phyloP scores from a whole-genome alignment of 2,888 invertebrate genomes.

The Caenorhabditis virilis region DNA sequence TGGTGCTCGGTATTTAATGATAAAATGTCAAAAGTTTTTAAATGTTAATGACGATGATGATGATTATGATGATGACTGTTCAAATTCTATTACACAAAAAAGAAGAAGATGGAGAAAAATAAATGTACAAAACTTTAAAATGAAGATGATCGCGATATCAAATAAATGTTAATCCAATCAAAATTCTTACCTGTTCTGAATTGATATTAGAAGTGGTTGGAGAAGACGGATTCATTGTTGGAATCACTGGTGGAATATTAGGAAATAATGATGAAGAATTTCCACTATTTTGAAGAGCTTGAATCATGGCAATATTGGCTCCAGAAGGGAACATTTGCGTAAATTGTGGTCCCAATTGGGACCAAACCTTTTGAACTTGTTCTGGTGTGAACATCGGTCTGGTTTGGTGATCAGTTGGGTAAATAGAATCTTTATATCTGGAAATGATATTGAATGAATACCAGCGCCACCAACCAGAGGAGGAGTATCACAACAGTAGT shows the following conservation, averaged over 20 bases:
- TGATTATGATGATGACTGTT: not conserved
- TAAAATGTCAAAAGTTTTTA: not conserved
- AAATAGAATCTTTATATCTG: too few relatives aligned
- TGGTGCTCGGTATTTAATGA: not conserved
- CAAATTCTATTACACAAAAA: not conserved
- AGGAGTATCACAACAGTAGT: not conserved
- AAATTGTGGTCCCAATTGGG: constrained; percentile 38
- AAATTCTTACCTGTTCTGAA: constrained; percentile 43
- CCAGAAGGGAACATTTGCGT: not conserved
- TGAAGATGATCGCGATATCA: not conserved
- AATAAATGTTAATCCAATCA: not conserved
- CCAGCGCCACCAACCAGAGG: too few relatives aligned
- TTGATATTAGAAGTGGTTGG: constrained; percentile 48
- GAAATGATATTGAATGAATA: too few relatives aligned
- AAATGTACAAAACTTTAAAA: not conserved
- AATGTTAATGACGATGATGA: not conserved
- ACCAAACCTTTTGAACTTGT: constrained; percentile 45
- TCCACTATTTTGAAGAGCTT: constrained; percentile 3
- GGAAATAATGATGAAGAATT: constrained; percentile 5
- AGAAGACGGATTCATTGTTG: constrained; percentile 31
- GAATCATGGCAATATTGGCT: not conserved
- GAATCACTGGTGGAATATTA: constrained; percentile 21
- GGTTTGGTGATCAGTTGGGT: not conserved
- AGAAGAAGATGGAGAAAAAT: not conserved
- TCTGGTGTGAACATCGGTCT: constrained; percentile 41